A percentile compares a stretch with the other conserved stretches of the same genome.
Evolutionary conservation across 2,113 vertebrate species (phyloP).

Genomic region (Rynchops niger): DNA sequence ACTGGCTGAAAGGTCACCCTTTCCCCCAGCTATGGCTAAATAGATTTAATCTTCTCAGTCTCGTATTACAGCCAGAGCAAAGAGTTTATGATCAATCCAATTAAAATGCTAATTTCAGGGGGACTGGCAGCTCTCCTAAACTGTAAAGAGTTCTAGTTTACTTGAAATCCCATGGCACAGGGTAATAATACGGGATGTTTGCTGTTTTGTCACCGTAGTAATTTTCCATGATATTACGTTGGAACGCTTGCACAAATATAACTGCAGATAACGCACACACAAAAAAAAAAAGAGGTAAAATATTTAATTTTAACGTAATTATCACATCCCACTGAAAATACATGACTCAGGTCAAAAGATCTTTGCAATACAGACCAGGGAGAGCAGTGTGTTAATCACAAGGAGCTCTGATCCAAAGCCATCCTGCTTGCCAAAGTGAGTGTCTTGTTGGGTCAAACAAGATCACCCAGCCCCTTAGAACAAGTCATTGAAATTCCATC

Average conservation of each 20-base stretch:
- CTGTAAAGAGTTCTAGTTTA: constrained; percentile 38
- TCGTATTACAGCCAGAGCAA: constrained; percentile 20
- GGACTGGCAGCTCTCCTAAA: constrained; percentile 50
- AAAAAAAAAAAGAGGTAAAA: background rate
- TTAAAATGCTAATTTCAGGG: constrained; percentile 63
- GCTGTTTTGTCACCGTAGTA: background rate
- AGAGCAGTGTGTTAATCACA: background rate
- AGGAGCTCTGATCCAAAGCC: background rate
- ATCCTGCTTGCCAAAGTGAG: background rate
- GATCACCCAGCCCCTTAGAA: background rate
- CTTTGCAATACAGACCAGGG: background rate
- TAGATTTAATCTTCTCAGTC: constrained; percentile 22
- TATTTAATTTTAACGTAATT: background rate
- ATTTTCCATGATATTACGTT: background rate
- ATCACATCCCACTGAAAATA: constrained; percentile 1
- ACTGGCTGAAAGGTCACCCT: constrained; percentile 18
- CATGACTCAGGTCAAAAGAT: background rate
- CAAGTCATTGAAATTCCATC: background rate
- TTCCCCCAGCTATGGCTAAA: constrained; percentile 22
- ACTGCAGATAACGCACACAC: background rate
- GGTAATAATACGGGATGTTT: constrained; percentile 1
- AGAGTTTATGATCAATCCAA: constrained; percentile 53
- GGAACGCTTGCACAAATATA: constrained; percentile 8
- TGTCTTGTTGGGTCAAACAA: background rate
- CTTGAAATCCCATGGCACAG: constrained; percentile 15